A percentile compares a stretch with the other conserved stretches of the same genome.
Conservation (phyloP, 1,140 invertebrate species). For the Procambarus clarkii region DNA sequence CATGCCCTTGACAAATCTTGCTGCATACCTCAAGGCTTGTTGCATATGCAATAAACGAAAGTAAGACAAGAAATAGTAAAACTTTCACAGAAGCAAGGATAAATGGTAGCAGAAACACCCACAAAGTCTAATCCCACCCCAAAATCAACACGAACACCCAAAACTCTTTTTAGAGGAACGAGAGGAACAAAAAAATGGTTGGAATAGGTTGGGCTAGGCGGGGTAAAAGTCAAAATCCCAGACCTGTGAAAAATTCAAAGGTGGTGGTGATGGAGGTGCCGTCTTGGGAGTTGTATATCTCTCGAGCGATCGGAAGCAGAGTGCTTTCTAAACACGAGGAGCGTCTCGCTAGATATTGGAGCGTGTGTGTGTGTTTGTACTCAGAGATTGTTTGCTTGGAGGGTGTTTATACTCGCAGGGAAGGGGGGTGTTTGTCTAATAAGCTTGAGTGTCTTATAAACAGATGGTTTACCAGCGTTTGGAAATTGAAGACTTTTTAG, state of each 20-base stretch:
- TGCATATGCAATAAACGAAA: no score
- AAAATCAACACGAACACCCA: no score
- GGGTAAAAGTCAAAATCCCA: no score
- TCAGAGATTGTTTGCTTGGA: constrained; percentile 38
- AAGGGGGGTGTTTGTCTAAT: constrained; percentile 35
- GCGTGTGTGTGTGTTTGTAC: constrained; percentile 17
- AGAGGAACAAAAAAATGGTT: not conserved
- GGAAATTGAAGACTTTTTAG: constrained; percentile 24
- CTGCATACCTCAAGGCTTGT: no score
- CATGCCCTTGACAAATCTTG: no score
- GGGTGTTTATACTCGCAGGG: constrained; percentile 26
- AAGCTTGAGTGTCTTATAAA: constrained; percentile 50
- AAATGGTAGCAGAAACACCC: no score
- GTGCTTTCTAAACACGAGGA: constrained; percentile 23
- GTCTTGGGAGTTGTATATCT: constrained; percentile 40
- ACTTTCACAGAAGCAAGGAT: no score
- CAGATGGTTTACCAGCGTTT: constrained; percentile 26
- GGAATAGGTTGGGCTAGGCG: not conserved
- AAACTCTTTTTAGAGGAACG: not conserved
- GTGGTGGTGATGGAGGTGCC: constrained; percentile 25
- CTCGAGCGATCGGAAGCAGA: constrained; percentile 19
- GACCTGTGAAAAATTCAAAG: constrained; percentile 35
- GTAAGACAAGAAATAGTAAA: no score
- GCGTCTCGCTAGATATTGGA: constrained; percentile 29
- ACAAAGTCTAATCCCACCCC: no score